Base-by-base conservation (phyloP, 2,888 invertebrate species). In the Chromoteleia sp. region DNA sequence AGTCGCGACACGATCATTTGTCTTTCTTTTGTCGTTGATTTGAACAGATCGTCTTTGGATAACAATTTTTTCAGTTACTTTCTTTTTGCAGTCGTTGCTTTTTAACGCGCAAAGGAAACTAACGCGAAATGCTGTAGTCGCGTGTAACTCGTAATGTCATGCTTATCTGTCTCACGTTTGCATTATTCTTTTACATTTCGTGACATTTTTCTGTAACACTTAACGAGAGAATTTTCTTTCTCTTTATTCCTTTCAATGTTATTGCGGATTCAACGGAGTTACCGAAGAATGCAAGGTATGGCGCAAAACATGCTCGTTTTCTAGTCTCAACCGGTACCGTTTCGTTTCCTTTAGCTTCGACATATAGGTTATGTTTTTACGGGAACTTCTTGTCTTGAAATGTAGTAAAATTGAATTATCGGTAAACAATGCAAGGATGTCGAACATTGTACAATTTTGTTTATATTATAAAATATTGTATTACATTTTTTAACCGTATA, bases 141-240 rank as follows among this genome's bases (percentile, higher is more conserved):
- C 30, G 14, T 15, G 61, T 36, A 25, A 39, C 58, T 29, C 29
- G 41, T 56, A 67, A 65, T 75, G 50, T 36, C 65, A 75, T 19
- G 65, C 54, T 75, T 75, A 48, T 65, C 65, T 58, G 12, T 58
- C 43, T 43, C 75, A 50, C 65, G 58, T 54, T 58, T 17, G 29
- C n/a, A n/a, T 30, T 10, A 43, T 73, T 73, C 61, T 61, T 65
- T 74, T 56, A 63, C 74, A 65, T 74, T 74, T 65, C 58, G 58
- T 65, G 75, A 75, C 75, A 75, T 75, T 75, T 58, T 75, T 75
- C 58, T 45, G 45, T 48, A 36, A 48, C 74, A 56, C 65, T 48
- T 58, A 63, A 61, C 73, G 41, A 73, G 59, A 19, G 10, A 30
- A 45, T 74, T 74, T 56, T 54, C 61, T 43, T 41, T 59, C 41